A percentile compares a stretch with the other conserved stretches of the same genome.
Conservation (phyloP, 1,140 invertebrate genomes). For the Ooceraea biroi region DNA sequence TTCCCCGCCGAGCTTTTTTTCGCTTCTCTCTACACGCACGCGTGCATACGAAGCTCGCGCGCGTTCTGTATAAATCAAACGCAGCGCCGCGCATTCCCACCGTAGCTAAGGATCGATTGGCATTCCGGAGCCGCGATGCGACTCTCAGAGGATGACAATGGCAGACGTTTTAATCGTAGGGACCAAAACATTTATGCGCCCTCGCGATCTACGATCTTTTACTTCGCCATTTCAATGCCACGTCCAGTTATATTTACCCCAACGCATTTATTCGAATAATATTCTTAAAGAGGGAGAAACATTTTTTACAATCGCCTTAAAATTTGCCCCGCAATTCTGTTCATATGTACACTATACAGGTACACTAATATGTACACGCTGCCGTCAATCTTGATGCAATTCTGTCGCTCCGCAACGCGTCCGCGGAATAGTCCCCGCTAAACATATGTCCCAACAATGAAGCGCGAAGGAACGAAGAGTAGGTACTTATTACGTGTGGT, state of each 20-base stretch:
- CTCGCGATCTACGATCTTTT: conserved; percentile 48
- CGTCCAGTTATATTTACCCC: background rate
- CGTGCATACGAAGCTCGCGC: conserved; percentile 29
- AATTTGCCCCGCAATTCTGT: background rate
- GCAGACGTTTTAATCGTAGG: conserved; percentile 78
- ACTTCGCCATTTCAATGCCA: conserved; percentile 39
- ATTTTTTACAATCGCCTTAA: background rate
- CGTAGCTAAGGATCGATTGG: conserved; percentile 78
- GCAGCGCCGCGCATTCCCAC: conserved; percentile 73
- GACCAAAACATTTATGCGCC: conserved; percentile 73
- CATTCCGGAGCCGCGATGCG: conserved; percentile 75
- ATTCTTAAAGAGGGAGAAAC: too few relatives aligned
- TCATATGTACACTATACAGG: too few relatives aligned
- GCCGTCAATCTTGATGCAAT: background rate
- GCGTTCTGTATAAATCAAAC: conserved; percentile 81
- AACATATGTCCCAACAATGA: conserved; percentile 19
- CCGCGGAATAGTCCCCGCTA: background rate
- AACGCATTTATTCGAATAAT: too few relatives aligned
- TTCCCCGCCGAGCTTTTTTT: conserved; percentile 49
- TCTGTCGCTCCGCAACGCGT: background rate
- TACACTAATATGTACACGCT: too few relatives aligned
- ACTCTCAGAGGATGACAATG: conserved; percentile 70
- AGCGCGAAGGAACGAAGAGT: conserved; percentile 17
- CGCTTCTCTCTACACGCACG: conserved; percentile 28
- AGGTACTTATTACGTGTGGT: conserved; percentile 65